A percentile compares a stretch with the other conserved stretches of the same genome.
phyloP scores from a whole-genome alignment of 2,888 invertebrate species.

The Spisula subtruncata region DNA sequence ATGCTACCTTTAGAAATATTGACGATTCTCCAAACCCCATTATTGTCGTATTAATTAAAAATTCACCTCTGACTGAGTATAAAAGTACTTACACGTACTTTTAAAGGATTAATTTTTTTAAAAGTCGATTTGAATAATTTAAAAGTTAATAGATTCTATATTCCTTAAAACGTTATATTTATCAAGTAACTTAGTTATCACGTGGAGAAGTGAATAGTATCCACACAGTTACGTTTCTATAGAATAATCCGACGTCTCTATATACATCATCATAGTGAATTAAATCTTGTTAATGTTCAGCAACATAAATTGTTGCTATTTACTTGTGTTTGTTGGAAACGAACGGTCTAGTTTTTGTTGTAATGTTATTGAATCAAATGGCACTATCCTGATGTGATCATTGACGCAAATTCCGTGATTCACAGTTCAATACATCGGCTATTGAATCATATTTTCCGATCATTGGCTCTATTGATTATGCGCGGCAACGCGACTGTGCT shows the following conservation, averaged over 20 bases:
- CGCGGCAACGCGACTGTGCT: not conserved
- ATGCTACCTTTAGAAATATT: slow-evolving; percentile 37
- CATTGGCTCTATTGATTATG: not conserved
- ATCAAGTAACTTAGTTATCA: not conserved
- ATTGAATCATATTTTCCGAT: slow-evolving; percentile 15
- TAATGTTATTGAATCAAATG: not conserved
- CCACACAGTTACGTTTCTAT: not conserved
- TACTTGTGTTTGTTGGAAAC: slow-evolving; percentile 16
- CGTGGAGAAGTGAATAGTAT: not conserved
- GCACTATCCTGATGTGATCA: not conserved
- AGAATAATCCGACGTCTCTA: not conserved
- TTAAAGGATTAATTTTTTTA: not conserved
- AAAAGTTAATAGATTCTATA: too few species aligned
- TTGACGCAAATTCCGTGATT: not conserved
- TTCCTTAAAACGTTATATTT: not conserved
- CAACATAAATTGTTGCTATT: not conserved
- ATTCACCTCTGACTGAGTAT: not conserved
- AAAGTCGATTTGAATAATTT: not conserved
- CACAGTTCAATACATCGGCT: not conserved
- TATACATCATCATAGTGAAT: not conserved
- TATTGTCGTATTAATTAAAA: not conserved
- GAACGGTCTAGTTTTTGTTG: not conserved
- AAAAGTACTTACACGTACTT: not conserved
- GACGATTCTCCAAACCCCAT: slow-evolving; percentile 49
- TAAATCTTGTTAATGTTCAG: too few species aligned